Base-by-base conservation (phyloP, 37 sponge, comb jelly and placozoan species). In the Theonella swinhoei region DNA sequence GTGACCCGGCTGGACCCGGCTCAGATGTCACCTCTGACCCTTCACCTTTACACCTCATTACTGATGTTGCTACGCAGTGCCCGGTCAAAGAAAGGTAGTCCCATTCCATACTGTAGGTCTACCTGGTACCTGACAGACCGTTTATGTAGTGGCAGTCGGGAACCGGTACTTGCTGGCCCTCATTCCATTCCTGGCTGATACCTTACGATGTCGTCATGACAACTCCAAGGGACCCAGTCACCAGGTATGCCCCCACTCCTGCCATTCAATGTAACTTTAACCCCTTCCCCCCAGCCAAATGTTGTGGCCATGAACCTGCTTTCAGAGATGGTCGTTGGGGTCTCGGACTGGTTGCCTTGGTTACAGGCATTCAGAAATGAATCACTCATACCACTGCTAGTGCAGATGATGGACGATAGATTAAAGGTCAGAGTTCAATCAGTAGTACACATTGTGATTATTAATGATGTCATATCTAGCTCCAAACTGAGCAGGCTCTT, bases 101-200 rank as follows among this genome's bases (percentile, higher is more conserved):
- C n/a, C n/a, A n/a, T n/a, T n/a, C n/a, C n/a, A n/a, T n/a, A n/a
- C n/a, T n/a, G n/a, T n/a, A n/a, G n/a, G n/a, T n/a, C n/a, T n/a
- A n/a, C n/a, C n/a, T n/a, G n/a, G n/a, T n/a, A n/a, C n/a, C n/a
- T n/a, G n/a, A n/a, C n/a, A n/a, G n/a, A n/a, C n/a, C n/a, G n/a
- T n/a, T n/a, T n/a, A n/a, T n/a, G n/a, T n/a, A 85, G 85, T 68
- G 31, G 8, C 37, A 43, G 28, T 89, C 24, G 85, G 84, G 70
- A 72, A 68, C 31, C 36, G 80, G 41, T 78, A 84, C 61, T 33
- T 72, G n/a, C 74, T 80, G 32, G 80, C 74, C 20, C 41, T 84
- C 19, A 26, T 89, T 37, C 80, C 85, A 26, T 74, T 69, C 41
- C 2, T 89, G 3, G 62, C 58, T 32, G 61, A 76, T 19, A 70